Base-by-base conservation (phyloP, 1,140 invertebrate genomes). In the Wiebesia pumilae region DNA sequence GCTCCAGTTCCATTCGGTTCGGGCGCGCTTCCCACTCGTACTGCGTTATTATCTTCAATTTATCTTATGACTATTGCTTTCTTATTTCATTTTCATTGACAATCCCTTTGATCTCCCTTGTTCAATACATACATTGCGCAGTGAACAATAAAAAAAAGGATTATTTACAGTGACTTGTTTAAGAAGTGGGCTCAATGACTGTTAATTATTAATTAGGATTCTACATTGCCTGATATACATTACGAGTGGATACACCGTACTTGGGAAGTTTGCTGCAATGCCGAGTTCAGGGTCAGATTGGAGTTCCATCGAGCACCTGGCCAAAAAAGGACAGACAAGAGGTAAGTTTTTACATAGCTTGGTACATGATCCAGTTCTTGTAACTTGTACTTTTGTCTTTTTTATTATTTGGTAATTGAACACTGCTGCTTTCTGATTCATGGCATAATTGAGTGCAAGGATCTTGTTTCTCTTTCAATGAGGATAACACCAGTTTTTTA, bases 301-400 rank as follows among this genome's bases (percentile, higher is more conserved):
- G 19, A 81, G 1, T 51, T 81, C 33, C 33, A 33, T 40, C 3
- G 81, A 24, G 27, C 54, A 78, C 30, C 73, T 87, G 75, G 65
- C 81, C 81, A 30, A 80, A 83, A 24, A 79, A 84, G 82, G 75
- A 77, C 62, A 58, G n/a, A 75, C 47, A 6, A 81, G 27, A 87
- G 86, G 86, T 84, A 38, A 87, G 75, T 75, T 83, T 75, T 83
- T 83, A n/a, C 14, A 43, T 38, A 3, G 14, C 71, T 75, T 73
- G 21, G 69, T 19, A 38, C 19, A 30, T 30, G 10, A 27, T 79
- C 30, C 43, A 33, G 27, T 79, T 54, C 54, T 35, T 27, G 21
- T 47, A 58, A 3, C n/a, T 35, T 33, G 71, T 51, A 62, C 27
- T 51, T 65, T 65, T 58, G 27, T 43, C 73, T 78, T 65, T 78